A percentile compares a stretch with the other conserved stretches of the same genome.
Conservation (phyloP, 2,113 vertebrate genomes). For the Hippocampus zosterae region DNA sequence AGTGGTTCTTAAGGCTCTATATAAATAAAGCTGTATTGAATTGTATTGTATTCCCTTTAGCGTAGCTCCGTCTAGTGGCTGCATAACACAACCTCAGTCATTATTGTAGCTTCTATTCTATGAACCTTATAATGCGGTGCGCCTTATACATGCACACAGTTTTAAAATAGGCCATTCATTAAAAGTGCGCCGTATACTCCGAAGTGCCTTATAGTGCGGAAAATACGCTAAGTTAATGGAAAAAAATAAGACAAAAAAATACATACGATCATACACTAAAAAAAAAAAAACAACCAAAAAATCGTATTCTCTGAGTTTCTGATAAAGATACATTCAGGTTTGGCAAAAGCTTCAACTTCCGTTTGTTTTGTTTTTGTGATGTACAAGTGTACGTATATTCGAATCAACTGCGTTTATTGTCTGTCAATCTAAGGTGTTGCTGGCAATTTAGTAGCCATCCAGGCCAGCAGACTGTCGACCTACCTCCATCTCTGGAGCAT, state of each 20-base stretch:
- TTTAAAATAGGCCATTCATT: too few species aligned
- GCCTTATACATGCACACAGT: too few species aligned
- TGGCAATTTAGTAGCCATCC: conserved; percentile 94
- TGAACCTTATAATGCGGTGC: too few species aligned
- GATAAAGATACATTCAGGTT: not conserved
- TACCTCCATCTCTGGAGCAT: conserved; percentile 88
- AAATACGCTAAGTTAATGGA: not conserved
- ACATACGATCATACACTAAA: not conserved
- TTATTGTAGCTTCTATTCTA: too few species aligned
- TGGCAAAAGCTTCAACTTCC: not conserved
- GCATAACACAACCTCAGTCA: too few species aligned
- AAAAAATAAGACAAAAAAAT: too few species aligned
- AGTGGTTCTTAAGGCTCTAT: too few species aligned
- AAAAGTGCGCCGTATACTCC: too few species aligned
- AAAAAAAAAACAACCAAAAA: not conserved
- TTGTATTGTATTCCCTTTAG: too few species aligned
- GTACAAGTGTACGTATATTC: not conserved
- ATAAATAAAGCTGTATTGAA: too few species aligned
- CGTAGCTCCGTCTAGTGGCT: too few species aligned
- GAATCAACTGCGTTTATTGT: not conserved
- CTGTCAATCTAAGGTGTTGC: conserved; percentile 76
- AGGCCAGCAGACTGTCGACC: conserved; percentile 93
- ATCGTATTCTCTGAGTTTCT: not conserved
- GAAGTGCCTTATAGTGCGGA: too few species aligned
- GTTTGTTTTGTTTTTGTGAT: not conserved